Base-by-base conservation (phyloP, 2,113 vertebrate species). In the Macquaria australasica region DNA sequence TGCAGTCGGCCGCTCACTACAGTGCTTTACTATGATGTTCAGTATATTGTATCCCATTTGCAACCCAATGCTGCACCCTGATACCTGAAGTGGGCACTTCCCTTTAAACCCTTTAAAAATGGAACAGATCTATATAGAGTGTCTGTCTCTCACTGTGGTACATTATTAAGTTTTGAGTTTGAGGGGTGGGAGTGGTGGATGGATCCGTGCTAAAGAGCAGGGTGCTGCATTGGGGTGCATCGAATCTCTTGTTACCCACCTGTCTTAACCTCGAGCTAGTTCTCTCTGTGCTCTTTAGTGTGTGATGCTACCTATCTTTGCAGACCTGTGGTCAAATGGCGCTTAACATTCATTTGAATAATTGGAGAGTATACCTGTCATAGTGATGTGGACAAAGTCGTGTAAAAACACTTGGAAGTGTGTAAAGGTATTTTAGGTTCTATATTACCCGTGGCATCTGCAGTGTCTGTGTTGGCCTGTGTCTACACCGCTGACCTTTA, bases 181-280 rank as follows among this genome's bases (percentile, higher is more conserved):
- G 41, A 55, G 10, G 51, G 41, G 70, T 21, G 11, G 4, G 34
- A 48, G 63, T 48, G 43, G 68, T 18, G 6, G 53, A 68, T 64
- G 20, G 41, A 50, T 25, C 63, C 59, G 28, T 23, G 66, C 67
- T 56, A 6, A 11, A 25, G 69, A 37, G 18, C 74, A n/a, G 67
- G 67, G 51, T 53, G 60, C 34, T 72, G 70, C 74, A 56, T n/a
- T 58, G 21, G 74, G 56, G 6, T 63, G 55, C 28, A 3, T n/a
- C 15, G 69, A 73, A n/a, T 86, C 48, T 62, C 63, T 81, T 5
- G 60, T 85, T 87, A 79, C 82, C 88, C 81, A 83, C 21, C 51
- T 89, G 92, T 93, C 89, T 95, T 91, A 87, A 91, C 68, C 73
- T 51, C 21, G 28, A 81, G 64, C 84, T 83, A 48, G 75, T 70